Evolutionary conservation across 2,797 vertebrate species (phyloP), one percentile per base, ranked within the genome.

Genomic region (Acanthurus tractus): DNA sequence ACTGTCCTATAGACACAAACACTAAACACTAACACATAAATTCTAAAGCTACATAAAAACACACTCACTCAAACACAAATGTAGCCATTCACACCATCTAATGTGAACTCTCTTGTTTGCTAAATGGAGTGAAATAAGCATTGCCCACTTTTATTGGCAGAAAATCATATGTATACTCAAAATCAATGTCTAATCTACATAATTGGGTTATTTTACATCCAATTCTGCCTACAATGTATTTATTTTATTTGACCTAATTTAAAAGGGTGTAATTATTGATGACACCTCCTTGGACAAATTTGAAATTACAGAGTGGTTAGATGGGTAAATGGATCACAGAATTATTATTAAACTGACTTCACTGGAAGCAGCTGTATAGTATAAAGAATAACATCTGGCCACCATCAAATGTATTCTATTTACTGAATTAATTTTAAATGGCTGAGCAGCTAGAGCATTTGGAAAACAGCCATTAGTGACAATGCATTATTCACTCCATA

Each of bases 1-100:
- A 97, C 97, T 97, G 94, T 96, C 95, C 97, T 90, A 92, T 92
- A 97, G 96, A 97, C 93, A 97, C 75, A 92, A 96, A 96, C 87
- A 94, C 90, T 89, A 79, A 79, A 89, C 79, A 92, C 89, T 88
- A 92, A 91, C 85, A 94, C 85, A 93, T 63, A 91, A 82, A 88
- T 88, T 84, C 91, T 91, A 93, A 50, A 86, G 85, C 88, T 94
- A 92, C 87, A 92, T 82, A 88, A 78, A 88, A 86, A 90, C 84
- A 85, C 93, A 89, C 76, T 74, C 90, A 82, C 77, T 80, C 91
- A 92, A 85, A 91, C 84, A 93, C 91, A 89, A 86, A 92, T 88
- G 88, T 83, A 85, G 77, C 83, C 90, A 89, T 81, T 89, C 92
- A 92, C 83, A 88, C 82, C 83, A 87, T 86, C 86, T 90, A 89